These are phyloP conservation scores for Grammomys surdaster DNA, from an alignment of 2,113 vertebrate species.

Conservation along the genomic window DNA sequence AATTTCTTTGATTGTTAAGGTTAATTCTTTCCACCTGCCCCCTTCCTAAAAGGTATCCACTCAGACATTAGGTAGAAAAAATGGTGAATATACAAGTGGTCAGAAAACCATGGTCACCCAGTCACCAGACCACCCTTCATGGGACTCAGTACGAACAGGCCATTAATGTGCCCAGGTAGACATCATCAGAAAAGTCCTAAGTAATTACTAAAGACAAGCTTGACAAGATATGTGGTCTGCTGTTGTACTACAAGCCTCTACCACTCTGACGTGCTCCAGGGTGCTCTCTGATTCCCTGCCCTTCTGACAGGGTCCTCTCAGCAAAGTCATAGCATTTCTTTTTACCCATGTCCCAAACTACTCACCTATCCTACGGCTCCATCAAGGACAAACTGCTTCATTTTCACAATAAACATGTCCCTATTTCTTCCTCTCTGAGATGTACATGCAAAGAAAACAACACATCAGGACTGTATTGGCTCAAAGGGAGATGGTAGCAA, in stretches of 20 bases:
- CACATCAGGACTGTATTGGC: not conserved
- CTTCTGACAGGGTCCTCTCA: not conserved
- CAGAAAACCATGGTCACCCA: not conserved
- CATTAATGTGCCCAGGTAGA: not conserved
- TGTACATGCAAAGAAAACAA: not conserved
- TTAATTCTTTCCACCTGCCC: not conserved
- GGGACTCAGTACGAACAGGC: not conserved
- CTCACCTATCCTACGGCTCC: not conserved
- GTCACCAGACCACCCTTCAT: not conserved
- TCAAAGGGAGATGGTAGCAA: not conserved
- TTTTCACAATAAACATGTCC: slow-evolving; percentile 5
- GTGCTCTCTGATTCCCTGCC: not conserved
- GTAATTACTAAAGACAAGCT: not conserved
- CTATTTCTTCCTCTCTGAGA: not conserved
- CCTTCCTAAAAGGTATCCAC: not conserved
- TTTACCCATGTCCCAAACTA: not conserved
- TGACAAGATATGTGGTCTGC: not conserved
- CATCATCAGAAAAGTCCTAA: not conserved
- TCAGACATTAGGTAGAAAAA: not conserved
- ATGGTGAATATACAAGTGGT: not conserved
- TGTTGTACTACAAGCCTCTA: not conserved
- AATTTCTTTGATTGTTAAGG: not conserved
- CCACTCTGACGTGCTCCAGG: fast-evolving
- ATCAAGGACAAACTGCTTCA: slow-evolving; percentile 13
- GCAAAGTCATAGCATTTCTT: not conserved